A percentile compares a stretch with the other conserved stretches of the same genome.
Evolutionary conservation across 2,113 vertebrate genomes (phyloP).

Genomic region (Felis catus): DNA sequence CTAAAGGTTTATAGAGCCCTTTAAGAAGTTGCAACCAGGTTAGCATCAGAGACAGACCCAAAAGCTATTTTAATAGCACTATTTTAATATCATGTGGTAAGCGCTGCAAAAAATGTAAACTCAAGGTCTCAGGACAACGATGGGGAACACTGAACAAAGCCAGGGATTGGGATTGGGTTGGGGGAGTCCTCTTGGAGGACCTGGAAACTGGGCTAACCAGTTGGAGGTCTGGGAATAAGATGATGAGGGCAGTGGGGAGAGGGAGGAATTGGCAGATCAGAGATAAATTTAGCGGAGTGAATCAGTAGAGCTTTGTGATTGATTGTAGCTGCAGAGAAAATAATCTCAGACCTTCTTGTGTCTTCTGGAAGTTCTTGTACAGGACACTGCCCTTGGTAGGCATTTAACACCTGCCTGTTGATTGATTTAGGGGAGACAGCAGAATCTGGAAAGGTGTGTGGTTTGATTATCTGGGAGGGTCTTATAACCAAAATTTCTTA

Average conservation of each 20-base stretch:
- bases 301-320: not conserved
- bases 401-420: not conserved
- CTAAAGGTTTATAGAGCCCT: not conserved
- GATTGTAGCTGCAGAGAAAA: not conserved
- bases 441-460: not conserved
- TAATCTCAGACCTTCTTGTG: not conserved
- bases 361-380: not conserved
- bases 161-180: not conserved
- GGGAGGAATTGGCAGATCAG: not conserved
- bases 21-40: not conserved
- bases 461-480: not conserved
- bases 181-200: not conserved
- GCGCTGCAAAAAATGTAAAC: not conserved
- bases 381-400: too few species aligned
- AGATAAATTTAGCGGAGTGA: not conserved
- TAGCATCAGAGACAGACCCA: not conserved
- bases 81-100: not conserved
- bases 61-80: not conserved
- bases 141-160: rapidly evolving
- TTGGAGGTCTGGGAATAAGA: not conserved
- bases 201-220: not conserved
- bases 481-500: not conserved
- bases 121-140: not conserved
- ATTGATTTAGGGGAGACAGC: not conserved
- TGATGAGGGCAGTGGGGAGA: not conserved